Evolutionary conservation across 2,797 vertebrate genomes (phyloP), one percentile per base, ranked within the genome.

Genomic region (Scolopax rusticola): DNA sequence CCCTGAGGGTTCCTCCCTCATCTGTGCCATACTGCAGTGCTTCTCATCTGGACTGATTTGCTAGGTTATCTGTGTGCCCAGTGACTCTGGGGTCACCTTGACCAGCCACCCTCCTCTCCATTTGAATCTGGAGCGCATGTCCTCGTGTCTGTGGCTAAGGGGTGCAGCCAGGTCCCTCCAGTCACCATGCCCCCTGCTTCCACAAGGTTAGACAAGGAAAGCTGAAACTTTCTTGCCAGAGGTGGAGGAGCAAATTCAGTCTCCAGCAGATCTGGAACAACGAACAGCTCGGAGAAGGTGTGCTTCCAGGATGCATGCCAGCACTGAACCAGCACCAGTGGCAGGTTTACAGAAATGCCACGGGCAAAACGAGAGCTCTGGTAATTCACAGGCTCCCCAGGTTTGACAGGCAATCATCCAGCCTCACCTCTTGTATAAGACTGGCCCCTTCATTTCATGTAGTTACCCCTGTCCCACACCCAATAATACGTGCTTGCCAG

Each of bases 331-430:
- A 87, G 85, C 82, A 96, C 91, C 87, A 86, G 80, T 57, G 60
- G 89, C 94, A 91, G 89, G 38, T 93, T 96, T 95, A 95, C 96
- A 96, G 94, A 91, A 96, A 82, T 88, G 95, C 96, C 96, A 95
- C 80, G 47, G 85, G 95, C 95, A 82, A 95, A 97, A 95, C 28
- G 21, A 95, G 87, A 96, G 70, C 84, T 91, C 83, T 93, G 95
- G 89, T 88, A 96, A 77, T 89, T 93, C 95, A 70, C 87, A 91
- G 90, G 30, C 85, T 96, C 85, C 94, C 73, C 33, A 11, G 51
- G 86, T 79, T 89, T 96, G 80, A 82, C 94, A 95, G 90, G 95
- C 93, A 97, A 87, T 60, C 92, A 87, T 96, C 93, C 86, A 96
- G 81, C 84, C 81, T 96, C 92, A 87, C 94, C 77, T 96, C 90